phyloP scores from a whole-genome alignment of 2,113 vertebrate genomes.

The Forbesichthys agassizii region DNA sequence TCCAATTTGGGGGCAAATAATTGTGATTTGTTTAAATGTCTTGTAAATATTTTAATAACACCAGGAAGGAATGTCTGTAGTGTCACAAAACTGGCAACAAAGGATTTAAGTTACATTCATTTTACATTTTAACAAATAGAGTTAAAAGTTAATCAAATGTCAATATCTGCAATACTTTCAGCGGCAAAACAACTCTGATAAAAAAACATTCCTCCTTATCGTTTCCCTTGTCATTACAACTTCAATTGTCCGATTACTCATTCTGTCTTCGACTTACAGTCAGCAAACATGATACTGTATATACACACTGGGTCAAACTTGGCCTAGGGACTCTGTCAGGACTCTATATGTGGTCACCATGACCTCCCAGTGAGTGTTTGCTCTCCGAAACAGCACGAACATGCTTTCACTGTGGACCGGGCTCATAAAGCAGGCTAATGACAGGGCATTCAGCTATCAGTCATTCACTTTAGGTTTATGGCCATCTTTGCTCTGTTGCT shows the following conservation, averaged over 20 bases:
- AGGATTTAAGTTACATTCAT: no score
- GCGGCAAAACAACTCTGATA: slow-evolving; percentile 2
- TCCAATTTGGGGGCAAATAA: neutral
- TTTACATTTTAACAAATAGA: no score
- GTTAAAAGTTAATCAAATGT: neutral
- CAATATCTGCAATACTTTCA: slow-evolving; percentile 1
- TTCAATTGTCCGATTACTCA: slow-evolving; percentile 27
- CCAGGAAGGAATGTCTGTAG: no score
- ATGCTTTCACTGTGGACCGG: slow-evolving; percentile 63
- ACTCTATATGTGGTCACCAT: slow-evolving; percentile 19
- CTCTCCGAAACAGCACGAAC: slow-evolving; percentile 37
- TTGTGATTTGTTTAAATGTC: neutral
- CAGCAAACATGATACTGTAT: slow-evolving; percentile 14
- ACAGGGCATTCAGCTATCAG: slow-evolving; percentile 68
- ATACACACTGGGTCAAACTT: slow-evolving; percentile 37
- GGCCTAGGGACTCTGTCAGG: slow-evolving; percentile 37
- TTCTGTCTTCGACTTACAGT: slow-evolving; percentile 23
- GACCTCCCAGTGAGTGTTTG: slow-evolving; percentile 66
- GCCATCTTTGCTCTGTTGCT: slow-evolving; percentile 48
- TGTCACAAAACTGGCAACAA: no score
- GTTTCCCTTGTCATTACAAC: slow-evolving; percentile 10
- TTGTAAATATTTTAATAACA: no score
- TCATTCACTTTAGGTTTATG: slow-evolving; percentile 68
- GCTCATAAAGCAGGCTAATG: slow-evolving; percentile 67
- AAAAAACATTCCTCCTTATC: slow-evolving; percentile 11